Evolutionary conservation across 2,888 invertebrate species (phyloP), one percentile per base, ranked within the genome.

Genomic region (Drosophila stalkeri): DNA sequence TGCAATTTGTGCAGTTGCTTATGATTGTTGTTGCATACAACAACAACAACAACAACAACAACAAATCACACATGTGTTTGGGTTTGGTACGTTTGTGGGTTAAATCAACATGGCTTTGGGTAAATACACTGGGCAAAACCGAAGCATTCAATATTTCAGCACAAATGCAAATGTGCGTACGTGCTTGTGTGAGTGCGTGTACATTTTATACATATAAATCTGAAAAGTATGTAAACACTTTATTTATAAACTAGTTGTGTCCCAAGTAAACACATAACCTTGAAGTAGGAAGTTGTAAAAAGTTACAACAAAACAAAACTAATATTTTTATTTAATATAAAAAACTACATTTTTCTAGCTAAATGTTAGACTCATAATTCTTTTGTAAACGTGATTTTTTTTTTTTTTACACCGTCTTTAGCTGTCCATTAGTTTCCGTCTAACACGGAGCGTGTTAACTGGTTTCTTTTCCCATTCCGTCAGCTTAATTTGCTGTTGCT

Each of bases 61-160:
- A 72, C 37, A 60, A 75, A 67, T 75, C 77, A 80, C 69, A 84
- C 73, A 88, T 88, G 89, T 80, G 89, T 78, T 82, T 77, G 69
- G 66, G 79, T 43, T 80, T 68, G 72, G 66, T 88, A 62, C 59
- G 72, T 67, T 84, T 80, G 81, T 84, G 86, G 83, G 89, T 84
- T 88, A 84, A 88, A 66, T 77, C 83, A 88, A 84, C 80, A 83
- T 56, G 46, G 59, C 54, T 60, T 64, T 74, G 77, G 72, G 74
- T 80, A 85, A 82, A 82, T 73, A 78, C 85, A 70, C 70, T 67
- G 65, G 56, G 62, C 68, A 64, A 75, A 77, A 64, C 41, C 46
- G 39, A 55, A 60, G 35, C 18, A 68, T 57, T 35, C 23, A 65
- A 77, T 47, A 63, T 56, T 60, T 60, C 44, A 23, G 31, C 46